Percentiles rank a stretch among this genome's conserved stretches.
Evolutionary conservation across 2,113 vertebrate genomes (phyloP).

Genomic region (Cynocephalus volans): DNA sequence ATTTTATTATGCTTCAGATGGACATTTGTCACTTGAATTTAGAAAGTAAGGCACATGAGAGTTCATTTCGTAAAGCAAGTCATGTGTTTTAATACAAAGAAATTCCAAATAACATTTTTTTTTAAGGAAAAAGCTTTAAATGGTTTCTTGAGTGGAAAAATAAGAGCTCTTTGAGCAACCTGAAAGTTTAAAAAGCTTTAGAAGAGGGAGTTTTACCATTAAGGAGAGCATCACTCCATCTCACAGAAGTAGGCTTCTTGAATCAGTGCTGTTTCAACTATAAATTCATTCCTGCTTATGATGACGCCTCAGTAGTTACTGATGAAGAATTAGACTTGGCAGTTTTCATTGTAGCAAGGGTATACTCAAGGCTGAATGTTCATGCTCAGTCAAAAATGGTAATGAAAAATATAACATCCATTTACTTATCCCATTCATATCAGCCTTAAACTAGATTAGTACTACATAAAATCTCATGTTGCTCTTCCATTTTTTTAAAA

Average conservation of each 20-base stretch:
- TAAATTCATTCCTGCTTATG: neutral
- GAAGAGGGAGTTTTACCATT: neutral
- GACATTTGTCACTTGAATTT: slow-evolving; percentile 54
- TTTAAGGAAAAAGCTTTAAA: slow-evolving; percentile 29
- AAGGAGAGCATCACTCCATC: neutral
- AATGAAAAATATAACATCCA: neutral
- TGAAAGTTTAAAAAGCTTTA: slow-evolving; percentile 58
- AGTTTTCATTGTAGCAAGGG: slow-evolving; percentile 3
- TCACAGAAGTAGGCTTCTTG: slow-evolving; percentile 53
- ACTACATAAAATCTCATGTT: slow-evolving; percentile 45
- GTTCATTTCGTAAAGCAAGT: slow-evolving; percentile 44
- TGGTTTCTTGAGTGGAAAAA: slow-evolving; percentile 51
- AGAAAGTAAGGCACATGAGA: neutral
- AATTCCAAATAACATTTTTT: slow-evolving; percentile 57
- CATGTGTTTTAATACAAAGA: slow-evolving; percentile 35
- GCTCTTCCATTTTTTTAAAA: slow-evolving; percentile 47
- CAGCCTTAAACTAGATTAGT: slow-evolving; percentile 48
- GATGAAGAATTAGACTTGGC: slow-evolving; percentile 8
- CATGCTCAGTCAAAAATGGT: neutral
- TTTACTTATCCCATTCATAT: slow-evolving; percentile 34
- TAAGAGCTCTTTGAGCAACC: neutral
- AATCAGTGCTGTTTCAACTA: slow-evolving; percentile 18
- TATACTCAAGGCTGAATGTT: slow-evolving; percentile 35
- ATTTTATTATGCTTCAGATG: slow-evolving; percentile 9
- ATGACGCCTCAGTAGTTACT: rapidly evolving